Evolutionary conservation across 1,140 invertebrate species (phyloP), one percentile per base, ranked within the genome.

Genomic region (Babylonia areolata): DNA sequence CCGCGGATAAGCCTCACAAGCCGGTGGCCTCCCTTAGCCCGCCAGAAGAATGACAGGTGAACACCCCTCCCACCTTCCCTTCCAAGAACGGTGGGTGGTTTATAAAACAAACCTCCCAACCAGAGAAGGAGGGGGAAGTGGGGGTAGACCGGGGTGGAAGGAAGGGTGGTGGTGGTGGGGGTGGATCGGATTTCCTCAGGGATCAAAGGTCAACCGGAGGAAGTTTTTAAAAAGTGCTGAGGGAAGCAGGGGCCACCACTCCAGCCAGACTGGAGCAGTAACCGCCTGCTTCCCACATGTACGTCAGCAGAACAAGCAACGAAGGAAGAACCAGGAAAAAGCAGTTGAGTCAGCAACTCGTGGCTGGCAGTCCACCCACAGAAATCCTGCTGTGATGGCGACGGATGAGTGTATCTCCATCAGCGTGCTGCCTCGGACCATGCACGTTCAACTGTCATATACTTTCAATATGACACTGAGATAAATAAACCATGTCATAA

Each of bases 181-280:
- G 23, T 33, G 81, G 82, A 86, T 86, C 51, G 73, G 75, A 86
- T 89, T 87, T 84, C 87, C 35, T 23, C 46, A 78, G 87, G 86
- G 85, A 85, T 87, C 88, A 89, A 89, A 89, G 88, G 86, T 89
- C 88, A 89, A 46, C 33, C 86, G 81, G 58, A 87, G 84, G 54
- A 83, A 58, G 42, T 89, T 89, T 89, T 89, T 84, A 89, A 89
- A 89, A 89, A 89, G 42, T 51, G 31, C 42, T 51, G 80, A 33
- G 80, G 84, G 85, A 85, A 87, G 86, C 85, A 81, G 85, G 83
- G 86, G 87, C 69, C 37, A 84, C 84, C 84, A 71, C 54, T 69
- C 82, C 40, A 73, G 11, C 46, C 77, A 39, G 31, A 28, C 64
- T 80, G 64, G 17, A 33, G 46, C 73, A 28, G 46, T 54, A 69